Percentiles rank a stretch among this genome's conserved stretches.
Conservation (phyloP, 2,113 vertebrate genomes). For the Myiagra hebetior region DNA sequence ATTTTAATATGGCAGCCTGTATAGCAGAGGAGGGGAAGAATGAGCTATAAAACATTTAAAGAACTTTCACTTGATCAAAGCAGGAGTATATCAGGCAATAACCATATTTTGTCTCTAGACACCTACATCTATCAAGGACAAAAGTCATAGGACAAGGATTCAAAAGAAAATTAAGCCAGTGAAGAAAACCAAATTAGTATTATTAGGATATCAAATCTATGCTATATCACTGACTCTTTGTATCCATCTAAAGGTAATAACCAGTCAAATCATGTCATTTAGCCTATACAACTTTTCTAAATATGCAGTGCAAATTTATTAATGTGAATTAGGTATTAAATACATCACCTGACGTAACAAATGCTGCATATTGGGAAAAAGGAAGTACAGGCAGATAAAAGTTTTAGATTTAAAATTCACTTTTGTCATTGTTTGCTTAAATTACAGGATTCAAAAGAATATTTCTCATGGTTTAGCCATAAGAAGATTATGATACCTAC, state of each 20-base stretch:
- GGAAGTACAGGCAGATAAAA: neutral
- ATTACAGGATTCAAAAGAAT: neutral
- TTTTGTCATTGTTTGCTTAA: neutral
- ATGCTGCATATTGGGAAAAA: neutral
- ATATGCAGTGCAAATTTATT: neutral
- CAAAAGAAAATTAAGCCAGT: constrained; percentile 12
- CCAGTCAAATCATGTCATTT: neutral
- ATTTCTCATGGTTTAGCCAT: neutral
- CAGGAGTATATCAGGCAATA: neutral
- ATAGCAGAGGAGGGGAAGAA: neutral
- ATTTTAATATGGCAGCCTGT: neutral
- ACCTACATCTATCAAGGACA: constrained; percentile 3
- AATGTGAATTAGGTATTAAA: neutral
- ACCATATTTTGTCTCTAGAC: neutral
- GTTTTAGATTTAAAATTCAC: neutral
- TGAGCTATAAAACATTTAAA: neutral
- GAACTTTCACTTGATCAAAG: neutral
- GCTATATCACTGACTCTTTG: neutral
- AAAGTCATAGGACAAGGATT: neutral
- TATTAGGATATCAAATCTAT: constrained; percentile 31
- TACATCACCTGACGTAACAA: neutral
- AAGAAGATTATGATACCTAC: neutral
- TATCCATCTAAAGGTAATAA: neutral
- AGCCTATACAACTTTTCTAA: neutral
- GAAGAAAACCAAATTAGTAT: constrained; percentile 45